Percentiles rank a stretch among this genome's conserved stretches.
phyloP scores from a whole-genome alignment of 2,113 vertebrate species.

The Hylia prasina region DNA sequence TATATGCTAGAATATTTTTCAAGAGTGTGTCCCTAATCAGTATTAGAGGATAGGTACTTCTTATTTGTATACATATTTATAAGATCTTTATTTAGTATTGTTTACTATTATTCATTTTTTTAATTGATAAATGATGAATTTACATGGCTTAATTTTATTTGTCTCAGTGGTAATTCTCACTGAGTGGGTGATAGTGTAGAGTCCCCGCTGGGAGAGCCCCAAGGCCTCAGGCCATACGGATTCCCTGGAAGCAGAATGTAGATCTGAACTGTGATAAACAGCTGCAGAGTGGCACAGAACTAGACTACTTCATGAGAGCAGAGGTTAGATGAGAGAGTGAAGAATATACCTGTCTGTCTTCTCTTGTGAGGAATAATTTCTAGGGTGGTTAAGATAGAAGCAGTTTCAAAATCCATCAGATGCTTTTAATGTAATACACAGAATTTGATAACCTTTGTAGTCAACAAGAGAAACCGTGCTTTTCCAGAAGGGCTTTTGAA shows the following conservation, averaged over 20 bases:
- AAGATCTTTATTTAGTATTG: not conserved
- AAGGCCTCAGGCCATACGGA: not conserved
- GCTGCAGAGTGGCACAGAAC: not conserved
- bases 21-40: not conserved
- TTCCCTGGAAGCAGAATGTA: not conserved
- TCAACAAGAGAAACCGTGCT: not conserved
- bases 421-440: not conserved
- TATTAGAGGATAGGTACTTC: not conserved
- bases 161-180: not conserved
- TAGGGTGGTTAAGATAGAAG: not conserved
- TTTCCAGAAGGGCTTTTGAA: slow-evolving; percentile 1
- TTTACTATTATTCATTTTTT: not conserved
- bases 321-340: not conserved
- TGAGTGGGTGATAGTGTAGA: not conserved
- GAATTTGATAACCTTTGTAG: not conserved
- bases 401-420: not conserved
- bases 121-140: not conserved
- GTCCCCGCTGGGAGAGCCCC: not conserved
- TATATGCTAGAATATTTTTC: not conserved
- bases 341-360: not conserved
- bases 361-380: not conserved
- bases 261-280: not conserved
- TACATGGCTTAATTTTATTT: not conserved
- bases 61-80: not conserved
- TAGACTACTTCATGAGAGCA: not conserved